These are phyloP conservation scores for Cavia porcellus DNA, from an alignment of 2,113 vertebrate species.

Conservation along the genomic window DNA sequence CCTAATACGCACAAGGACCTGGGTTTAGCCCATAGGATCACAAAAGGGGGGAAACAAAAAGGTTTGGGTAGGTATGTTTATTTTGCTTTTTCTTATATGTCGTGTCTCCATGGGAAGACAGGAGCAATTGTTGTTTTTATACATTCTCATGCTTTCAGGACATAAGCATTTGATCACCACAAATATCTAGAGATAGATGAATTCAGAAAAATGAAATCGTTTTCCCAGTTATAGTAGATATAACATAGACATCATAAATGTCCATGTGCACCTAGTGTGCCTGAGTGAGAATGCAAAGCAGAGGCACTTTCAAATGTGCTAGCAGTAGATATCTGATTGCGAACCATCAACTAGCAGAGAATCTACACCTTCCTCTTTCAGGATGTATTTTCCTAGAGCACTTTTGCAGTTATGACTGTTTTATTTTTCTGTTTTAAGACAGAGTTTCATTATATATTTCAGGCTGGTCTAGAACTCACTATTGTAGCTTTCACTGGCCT, in stretches of 20 bases:
- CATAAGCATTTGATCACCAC: slow-evolving; percentile 17
- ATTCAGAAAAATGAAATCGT: not conserved
- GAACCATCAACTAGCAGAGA: not conserved
- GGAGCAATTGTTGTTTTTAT: slow-evolving; percentile 23
- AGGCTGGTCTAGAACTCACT: not conserved
- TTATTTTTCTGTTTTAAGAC: not conserved
- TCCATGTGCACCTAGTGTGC: not conserved
- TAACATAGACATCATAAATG: not conserved
- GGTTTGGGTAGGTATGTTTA: not conserved
- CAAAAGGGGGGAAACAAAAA: not conserved
- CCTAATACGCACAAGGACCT: not conserved
- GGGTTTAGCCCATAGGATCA: not conserved
- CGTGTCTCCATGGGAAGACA: not conserved
- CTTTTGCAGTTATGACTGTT: not conserved
- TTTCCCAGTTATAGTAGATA: not conserved
- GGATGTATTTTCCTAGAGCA: slow-evolving; percentile 40
- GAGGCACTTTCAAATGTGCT: not conserved
- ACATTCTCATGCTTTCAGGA: slow-evolving; percentile 34
- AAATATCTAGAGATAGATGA: slow-evolving; percentile 22
- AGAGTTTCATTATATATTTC: not conserved
- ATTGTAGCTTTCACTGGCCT: not conserved
- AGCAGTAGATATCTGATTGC: not conserved
- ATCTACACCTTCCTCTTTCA: not conserved
- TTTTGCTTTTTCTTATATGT: slow-evolving; percentile 59
- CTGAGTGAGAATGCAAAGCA: not conserved